Conservation (phyloP, 2,113 vertebrate species). For the Morone saxatilis region DNA sequence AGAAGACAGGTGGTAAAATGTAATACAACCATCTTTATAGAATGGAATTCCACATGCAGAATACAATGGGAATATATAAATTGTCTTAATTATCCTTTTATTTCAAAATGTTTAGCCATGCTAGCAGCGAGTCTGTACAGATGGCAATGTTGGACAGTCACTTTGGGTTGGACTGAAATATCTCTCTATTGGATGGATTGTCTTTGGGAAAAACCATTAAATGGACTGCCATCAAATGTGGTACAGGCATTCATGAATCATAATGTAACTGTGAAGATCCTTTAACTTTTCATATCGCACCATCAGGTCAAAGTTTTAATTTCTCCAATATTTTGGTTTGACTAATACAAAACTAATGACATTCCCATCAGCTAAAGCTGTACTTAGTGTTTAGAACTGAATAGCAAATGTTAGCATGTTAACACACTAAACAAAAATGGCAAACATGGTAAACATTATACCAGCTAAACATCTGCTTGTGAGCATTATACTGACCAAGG, state of each 20-base stretch:
- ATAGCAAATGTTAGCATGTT: background rate
- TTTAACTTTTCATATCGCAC: too few relatives aligned
- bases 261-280: too few relatives aligned
- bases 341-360: too few relatives aligned
- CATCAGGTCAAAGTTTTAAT: too few relatives aligned
- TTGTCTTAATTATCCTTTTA: background rate
- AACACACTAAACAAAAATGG: background rate
- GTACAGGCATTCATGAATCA: background rate
- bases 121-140: too few relatives aligned
- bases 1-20: background rate
- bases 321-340: too few relatives aligned
- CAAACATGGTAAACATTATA: background rate
- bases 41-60: background rate
- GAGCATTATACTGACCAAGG: background rate
- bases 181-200: background rate
- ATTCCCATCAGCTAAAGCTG: background rate
- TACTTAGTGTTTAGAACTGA: background rate
- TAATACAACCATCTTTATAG: background rate
- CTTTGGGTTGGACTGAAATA: background rate
- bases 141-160: background rate
- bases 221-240: background rate
- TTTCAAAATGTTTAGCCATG: background rate
- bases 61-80: background rate
- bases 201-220: background rate
- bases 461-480: too few relatives aligned